Evolutionary conservation across 2,797 vertebrate genomes (phyloP), one percentile per base, ranked within the genome.

Genomic region (Mormyrops attenuatus): DNA sequence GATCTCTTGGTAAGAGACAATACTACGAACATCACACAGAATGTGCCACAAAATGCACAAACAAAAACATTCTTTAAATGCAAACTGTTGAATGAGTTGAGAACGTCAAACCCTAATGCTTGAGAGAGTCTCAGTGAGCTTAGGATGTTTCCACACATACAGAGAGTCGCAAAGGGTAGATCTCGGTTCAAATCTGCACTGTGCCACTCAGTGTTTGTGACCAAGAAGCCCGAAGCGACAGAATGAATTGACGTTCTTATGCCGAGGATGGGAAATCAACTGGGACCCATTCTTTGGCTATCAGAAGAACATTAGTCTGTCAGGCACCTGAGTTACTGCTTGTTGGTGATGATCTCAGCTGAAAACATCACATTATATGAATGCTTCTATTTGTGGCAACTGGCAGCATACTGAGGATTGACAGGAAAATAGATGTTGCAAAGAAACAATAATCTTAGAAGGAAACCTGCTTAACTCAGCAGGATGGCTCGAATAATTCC

Each of bases 251-350:
- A 52, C n/a, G 3, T 52, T 85, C 49, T 53, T 85, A 47, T 47
- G 41, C 77, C 11, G 77, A 85, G 49, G 49, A 85, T 52, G 22
- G 49, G 13, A 85, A 85, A 85, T 85, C 47, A 85, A 47, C 49
- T 49, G 82, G 49, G 84, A 85, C 84, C 26, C 84, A 53, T 53
- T 85, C 84, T 85, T 85, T 30, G n/a, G 49, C 49, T 85, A 85
- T 53, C 84, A 85, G 84, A 52, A 50, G 49, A 85, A 53, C 22
- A 85, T 50, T 50, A 85, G 49, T 52, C 49, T 85, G 84, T 85
- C 84, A 85, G 47, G 49, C n/a, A 52, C 82, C 47, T 52, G n/a
- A 52, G 47, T 85, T 85, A 85, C 84, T 26, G 84, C 84, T 85
- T 52, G 84, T 8, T 52, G 22, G 84, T 53, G 84, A 52, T 85